Evolutionary conservation across 2,797 vertebrate species (phyloP), one percentile per base, ranked within the genome.

Genomic region (Sebastes glaucus): DNA sequence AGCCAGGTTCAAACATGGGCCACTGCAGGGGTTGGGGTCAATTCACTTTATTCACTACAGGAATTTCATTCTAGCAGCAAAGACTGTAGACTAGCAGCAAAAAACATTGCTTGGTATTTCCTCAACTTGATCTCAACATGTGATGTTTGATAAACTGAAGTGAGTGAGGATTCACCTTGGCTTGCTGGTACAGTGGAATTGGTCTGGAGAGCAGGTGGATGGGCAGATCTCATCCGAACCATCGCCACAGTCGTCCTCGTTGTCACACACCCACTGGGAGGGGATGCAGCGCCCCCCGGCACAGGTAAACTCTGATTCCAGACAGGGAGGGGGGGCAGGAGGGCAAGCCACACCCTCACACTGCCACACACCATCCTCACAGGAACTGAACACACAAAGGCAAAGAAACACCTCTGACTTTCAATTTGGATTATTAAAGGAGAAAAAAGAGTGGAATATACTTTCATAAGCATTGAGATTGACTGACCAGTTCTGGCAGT

Each of bases 161-260:
- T 28, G n/a, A 30, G 11, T 56, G 0, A n/a, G 18, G 38, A 18
- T 42, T 80, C 60, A 93, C 93, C 90, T 91, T 0, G 82, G 92
- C 0, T 28, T 80, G 81, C 83, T 89, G 72, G 71, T 33, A 5
- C 97, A 98, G 83, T 84, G 96, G 78, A 96, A 96, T 7, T 96
- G 94, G 1, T 94, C 92, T 0, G 95, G 95, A 30, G 95, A 82
- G 49, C 97, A 98, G 52, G 93, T 96, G 4, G 89, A 82, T 0
- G 92, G 91, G 63, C 97, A 98, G 38, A 95, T 32, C 88, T 99
- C 98, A 0, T 99, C 98, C 0, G 97, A 98, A 28, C 97, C 97
- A 0, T 99, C 97, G 0, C 96, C 96, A 1, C 97, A 99, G 89
- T 99, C 97, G 0, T 98, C 96, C 88, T 99, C 96, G 1, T 98